phyloP scores from a whole-genome alignment of 2,888 invertebrate genomes.

The Bellardia pandia region DNA sequence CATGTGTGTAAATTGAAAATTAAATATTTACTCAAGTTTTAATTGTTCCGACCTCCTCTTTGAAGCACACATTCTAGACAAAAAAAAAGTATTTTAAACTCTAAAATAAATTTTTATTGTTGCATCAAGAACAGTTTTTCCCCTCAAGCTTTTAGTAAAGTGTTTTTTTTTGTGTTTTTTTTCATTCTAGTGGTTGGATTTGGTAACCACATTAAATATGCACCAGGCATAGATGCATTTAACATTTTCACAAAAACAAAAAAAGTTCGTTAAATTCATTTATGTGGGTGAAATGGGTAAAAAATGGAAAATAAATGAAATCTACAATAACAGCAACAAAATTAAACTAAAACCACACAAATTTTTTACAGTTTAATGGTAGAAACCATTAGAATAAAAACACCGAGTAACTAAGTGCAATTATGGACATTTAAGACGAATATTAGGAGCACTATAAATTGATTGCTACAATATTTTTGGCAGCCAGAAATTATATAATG shows the following conservation, averaged over 20 bases:
- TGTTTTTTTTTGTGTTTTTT: slow-evolving; percentile 31
- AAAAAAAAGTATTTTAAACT: background rate
- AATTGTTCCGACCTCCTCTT: background rate
- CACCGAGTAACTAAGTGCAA: background rate
- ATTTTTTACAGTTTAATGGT: slow-evolving; percentile 25
- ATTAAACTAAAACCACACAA: slow-evolving; percentile 9
- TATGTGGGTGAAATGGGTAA: background rate
- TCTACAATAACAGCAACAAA: slow-evolving; percentile 21
- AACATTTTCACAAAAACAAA: slow-evolving; percentile 16
- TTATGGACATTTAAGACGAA: background rate
- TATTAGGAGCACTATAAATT: background rate
- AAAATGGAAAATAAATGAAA: slow-evolving; percentile 25
- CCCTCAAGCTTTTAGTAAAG: background rate
- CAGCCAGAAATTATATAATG: no score
- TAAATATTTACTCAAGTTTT: background rate
- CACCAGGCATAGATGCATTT: slow-evolving; percentile 43
- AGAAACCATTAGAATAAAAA: slow-evolving; percentile 24
- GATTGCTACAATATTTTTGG: no score
- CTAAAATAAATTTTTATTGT: background rate
- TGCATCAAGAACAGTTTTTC: background rate
- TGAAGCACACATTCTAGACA: background rate
- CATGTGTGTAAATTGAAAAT: slow-evolving; percentile 10
- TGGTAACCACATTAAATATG: slow-evolving; percentile 25
- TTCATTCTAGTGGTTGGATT: slow-evolving; percentile 5
- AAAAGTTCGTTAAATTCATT: slow-evolving; percentile 34